These are phyloP conservation scores for Archivesica marissinica DNA, from an alignment of 1,140 invertebrate species.

Conservation along the genomic window DNA sequence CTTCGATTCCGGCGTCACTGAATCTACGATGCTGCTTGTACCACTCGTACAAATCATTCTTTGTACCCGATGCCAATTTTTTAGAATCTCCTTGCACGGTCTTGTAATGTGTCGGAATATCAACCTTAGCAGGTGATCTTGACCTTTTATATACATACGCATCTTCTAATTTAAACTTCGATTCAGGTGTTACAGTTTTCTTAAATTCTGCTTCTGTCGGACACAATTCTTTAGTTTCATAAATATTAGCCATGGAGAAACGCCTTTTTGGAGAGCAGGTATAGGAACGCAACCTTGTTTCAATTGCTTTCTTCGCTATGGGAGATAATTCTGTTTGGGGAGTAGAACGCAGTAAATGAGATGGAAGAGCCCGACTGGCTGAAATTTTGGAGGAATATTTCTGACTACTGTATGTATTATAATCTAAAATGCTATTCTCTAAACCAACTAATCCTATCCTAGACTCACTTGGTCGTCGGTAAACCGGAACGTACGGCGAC, in stretches of 20 bases:
- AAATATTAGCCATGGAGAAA: conserved; percentile 37
- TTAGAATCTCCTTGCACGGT: background rate
- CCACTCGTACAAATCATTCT: conserved; percentile 36
- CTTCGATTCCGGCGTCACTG: conserved; percentile 50
- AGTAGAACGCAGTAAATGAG: background rate
- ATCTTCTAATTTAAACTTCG: conserved; percentile 46
- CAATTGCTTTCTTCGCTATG: background rate
- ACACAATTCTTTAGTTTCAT: background rate
- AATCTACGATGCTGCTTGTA: background rate
- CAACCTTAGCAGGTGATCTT: background rate
- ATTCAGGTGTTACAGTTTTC: background rate
- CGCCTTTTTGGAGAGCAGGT: conserved; percentile 16
- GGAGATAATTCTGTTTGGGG: background rate
- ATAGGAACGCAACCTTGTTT: background rate
- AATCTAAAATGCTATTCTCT: conserved; percentile 38
- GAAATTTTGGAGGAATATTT: conserved; percentile 25
- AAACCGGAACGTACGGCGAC: conserved; percentile 74
- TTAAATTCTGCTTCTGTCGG: conserved; percentile 1
- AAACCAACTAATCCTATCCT: conserved; percentile 22
- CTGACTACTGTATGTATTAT: conserved; percentile 12
- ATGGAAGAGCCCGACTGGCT: background rate
- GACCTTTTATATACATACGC: conserved; percentile 52
- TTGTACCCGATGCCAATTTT: background rate
- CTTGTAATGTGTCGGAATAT: background rate
- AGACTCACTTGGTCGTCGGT: conserved; percentile 79